These are phyloP conservation scores for Caenorhabditis tropicalis DNA, from an alignment of 1,140 invertebrate genomes.

Conservation along the genomic window DNA sequence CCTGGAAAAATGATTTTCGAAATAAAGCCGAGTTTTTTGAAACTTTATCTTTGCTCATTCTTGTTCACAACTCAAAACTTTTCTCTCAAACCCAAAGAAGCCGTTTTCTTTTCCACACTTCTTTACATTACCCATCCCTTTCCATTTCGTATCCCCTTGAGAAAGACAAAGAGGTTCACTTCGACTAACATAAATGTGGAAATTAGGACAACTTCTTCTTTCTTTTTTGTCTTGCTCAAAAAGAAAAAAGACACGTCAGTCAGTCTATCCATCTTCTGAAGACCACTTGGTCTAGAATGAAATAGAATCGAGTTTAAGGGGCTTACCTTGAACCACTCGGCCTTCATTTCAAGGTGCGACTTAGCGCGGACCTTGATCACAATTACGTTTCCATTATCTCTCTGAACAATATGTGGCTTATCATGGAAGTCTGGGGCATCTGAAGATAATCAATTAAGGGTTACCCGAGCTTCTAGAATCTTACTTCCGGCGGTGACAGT, in stretches of 20 bases:
- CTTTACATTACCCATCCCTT: constrained; percentile 41
- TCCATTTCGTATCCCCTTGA: constrained; percentile 37
- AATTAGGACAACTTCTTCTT: constrained; percentile 32
- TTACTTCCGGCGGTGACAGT: constrained; percentile 71
- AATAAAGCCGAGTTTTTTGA: background rate
- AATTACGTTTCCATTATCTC: constrained; percentile 69
- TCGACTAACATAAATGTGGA: constrained; percentile 37
- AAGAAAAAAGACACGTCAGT: constrained; percentile 21
- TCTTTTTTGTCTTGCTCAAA: background rate
- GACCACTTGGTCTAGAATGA: background rate
- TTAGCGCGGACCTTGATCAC: constrained; percentile 69
- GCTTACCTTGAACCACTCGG: constrained; percentile 70
- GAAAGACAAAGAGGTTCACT: constrained; percentile 33
- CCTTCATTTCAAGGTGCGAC: constrained; percentile 70
- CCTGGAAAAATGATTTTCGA: constrained; percentile 52
- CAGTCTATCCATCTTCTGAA: background rate
- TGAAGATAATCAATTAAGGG: constrained; percentile 49
- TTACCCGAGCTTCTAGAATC: background rate
- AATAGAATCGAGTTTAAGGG: background rate
- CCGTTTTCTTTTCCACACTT: constrained; percentile 31
- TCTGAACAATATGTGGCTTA: constrained; percentile 71
- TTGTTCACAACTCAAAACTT: background rate
- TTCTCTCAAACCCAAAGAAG: background rate
- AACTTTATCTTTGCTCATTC: background rate
- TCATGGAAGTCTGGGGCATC: constrained; percentile 72